Percentiles rank a stretch among this genome's conserved stretches.
Conservation (phyloP, 1,140 invertebrate genomes). For the Zaprionus nigranus region DNA sequence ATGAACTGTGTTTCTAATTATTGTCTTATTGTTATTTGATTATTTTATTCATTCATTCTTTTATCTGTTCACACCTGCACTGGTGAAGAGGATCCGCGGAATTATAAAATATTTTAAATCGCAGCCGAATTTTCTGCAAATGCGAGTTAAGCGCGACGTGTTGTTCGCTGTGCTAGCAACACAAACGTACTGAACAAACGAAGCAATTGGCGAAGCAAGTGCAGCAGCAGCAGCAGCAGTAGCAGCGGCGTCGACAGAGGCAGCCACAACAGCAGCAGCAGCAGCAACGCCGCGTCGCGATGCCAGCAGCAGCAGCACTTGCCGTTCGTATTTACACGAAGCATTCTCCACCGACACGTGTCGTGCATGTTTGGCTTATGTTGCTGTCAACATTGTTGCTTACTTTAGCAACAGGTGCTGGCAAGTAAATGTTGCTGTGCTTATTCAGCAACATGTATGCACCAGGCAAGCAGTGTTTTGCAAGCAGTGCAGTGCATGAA, state of each 20-base stretch:
- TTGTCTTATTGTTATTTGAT: neutral
- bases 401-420: slow-evolving; percentile 45
- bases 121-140: neutral
- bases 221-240: slow-evolving; percentile 19
- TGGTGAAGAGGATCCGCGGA: slow-evolving; percentile 25
- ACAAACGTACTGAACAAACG: slow-evolving; percentile 65
- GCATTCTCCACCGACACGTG: slow-evolving; percentile 6
- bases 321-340: neutral
- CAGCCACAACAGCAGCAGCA: neutral
- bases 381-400: slow-evolving; percentile 39
- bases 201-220: slow-evolving; percentile 11
- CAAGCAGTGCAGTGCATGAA: too few relatives aligned
- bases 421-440: slow-evolving; percentile 16
- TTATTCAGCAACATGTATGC: neutral
- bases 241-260: neutral
- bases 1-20: neutral
- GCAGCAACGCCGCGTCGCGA: neutral
- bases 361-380: slow-evolving; percentile 22
- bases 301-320: neutral
- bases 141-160: slow-evolving; percentile 58
- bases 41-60: neutral
- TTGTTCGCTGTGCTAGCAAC: slow-evolving; percentile 64
- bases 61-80: slow-evolving; percentile 29
- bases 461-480: too few relatives aligned
- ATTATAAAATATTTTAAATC: slow-evolving; percentile 36